Conservation (phyloP, 2,888 invertebrate genomes). For the Hetaerina titia region DNA sequence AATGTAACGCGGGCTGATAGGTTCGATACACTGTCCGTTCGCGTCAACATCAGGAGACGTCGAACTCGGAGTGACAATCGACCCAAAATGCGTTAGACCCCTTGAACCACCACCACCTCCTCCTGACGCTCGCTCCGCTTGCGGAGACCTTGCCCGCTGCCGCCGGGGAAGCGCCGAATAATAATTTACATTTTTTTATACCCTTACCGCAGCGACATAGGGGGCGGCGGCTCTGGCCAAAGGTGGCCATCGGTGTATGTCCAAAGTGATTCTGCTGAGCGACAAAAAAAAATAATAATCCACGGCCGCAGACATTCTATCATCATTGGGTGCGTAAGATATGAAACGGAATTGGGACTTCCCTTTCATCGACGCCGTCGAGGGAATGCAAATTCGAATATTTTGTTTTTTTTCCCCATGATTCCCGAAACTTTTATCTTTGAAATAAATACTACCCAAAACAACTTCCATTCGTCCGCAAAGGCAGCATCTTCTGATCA, state of each 20-base stretch:
- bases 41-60: conserved; percentile 12
- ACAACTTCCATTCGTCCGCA: background rate
- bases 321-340: background rate
- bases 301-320: background rate
- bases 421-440: background rate
- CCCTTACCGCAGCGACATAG: no score
- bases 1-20: conserved; percentile 38
- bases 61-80: background rate
- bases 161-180: background rate
- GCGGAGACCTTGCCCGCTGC: background rate
- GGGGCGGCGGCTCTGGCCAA: background rate
- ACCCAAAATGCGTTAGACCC: conserved; percentile 45
- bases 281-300: background rate
- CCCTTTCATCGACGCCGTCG: conserved; percentile 3
- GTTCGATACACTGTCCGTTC: conserved; percentile 39
- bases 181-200: background rate
- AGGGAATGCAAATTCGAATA: background rate
- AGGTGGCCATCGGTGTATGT: background rate
- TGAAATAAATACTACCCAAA: background rate
- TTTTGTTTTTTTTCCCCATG: background rate
- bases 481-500: background rate
- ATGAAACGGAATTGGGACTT: background rate
- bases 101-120: background rate
- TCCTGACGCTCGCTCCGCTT: background rate
- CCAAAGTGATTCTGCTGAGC: background rate